Percentiles rank a stretch among this genome's conserved stretches.
phyloP scores from a whole-genome alignment of 2,888 invertebrate species.

The Helicoverpa assulta region DNA sequence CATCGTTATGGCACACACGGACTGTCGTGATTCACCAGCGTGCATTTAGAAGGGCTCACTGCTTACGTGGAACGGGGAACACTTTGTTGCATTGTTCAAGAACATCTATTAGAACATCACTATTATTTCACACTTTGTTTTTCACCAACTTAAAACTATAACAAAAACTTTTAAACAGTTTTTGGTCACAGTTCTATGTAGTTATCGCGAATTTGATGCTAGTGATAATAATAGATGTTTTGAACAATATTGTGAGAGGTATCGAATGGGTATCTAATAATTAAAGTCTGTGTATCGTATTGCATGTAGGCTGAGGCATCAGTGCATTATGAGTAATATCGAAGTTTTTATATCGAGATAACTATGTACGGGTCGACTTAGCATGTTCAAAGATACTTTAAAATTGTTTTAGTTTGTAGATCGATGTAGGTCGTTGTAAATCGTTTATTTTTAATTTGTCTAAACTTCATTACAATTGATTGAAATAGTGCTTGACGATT shows the following conservation, averaged over 20 bases:
- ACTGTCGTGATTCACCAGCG: conserved; percentile 81
- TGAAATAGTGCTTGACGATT: conserved; percentile 61
- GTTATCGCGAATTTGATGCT: background rate
- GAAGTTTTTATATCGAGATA: conserved; percentile 51
- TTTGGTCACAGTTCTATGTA: background rate
- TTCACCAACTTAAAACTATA: background rate
- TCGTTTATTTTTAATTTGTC: conserved; percentile 45
- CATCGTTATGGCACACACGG: conserved; percentile 83
- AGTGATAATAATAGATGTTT: conserved; percentile 72
- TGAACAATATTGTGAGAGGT: conserved; percentile 72
- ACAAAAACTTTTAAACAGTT: too few relatives aligned
- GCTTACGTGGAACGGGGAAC: conserved; percentile 87
- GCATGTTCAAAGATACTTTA: conserved; percentile 71
- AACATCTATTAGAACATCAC: conserved; percentile 71
- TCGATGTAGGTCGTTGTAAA: conserved; percentile 51
- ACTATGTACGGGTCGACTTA: conserved; percentile 60
- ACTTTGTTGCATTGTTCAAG: conserved; percentile 76
- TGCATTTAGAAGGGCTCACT: conserved; percentile 86
- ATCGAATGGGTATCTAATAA: conserved; percentile 70
- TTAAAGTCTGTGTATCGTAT: conserved; percentile 74
- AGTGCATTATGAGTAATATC: conserved; percentile 73
- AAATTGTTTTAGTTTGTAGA: conserved; percentile 72
- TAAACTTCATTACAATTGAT: conserved; percentile 45
- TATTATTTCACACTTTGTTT: background rate
- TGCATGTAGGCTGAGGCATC: conserved; percentile 86